These are phyloP conservation scores for Pandemis cinnamomeana DNA, from an alignment of 2,888 invertebrate genomes.

Conservation along the genomic window DNA sequence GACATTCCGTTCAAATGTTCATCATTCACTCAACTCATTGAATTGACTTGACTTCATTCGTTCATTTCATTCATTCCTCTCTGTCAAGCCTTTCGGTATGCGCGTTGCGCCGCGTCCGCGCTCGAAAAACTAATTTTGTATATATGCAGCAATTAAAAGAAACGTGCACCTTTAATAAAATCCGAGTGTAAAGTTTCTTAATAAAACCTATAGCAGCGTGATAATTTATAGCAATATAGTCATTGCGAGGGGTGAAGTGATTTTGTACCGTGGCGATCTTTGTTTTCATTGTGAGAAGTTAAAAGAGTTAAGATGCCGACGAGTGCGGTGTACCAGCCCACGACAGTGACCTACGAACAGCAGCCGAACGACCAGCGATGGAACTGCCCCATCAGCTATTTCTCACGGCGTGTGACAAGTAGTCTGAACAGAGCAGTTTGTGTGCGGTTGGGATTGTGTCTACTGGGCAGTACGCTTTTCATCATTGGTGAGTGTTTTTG, in stretches of 20 bases:
- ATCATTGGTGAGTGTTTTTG: constrained; percentile 69
- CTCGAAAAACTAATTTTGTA: constrained; percentile 31
- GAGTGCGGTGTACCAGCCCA: constrained; percentile 91
- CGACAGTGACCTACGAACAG: constrained; percentile 90
- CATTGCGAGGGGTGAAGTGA: constrained; percentile 35
- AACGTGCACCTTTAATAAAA: background rate
- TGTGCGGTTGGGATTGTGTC: constrained; percentile 72
- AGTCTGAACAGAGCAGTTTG: constrained; percentile 76
- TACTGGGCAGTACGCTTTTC: constrained; percentile 73
- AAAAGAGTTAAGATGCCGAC: constrained; percentile 84
- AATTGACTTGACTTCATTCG: background rate
- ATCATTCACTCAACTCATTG: constrained; percentile 15
- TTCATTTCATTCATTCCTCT: constrained; percentile 23
- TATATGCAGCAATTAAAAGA: constrained; percentile 26
- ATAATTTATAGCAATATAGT: background rate
- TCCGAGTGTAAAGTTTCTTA: constrained; percentile 13
- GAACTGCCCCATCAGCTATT: constrained; percentile 84
- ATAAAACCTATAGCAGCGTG: constrained; percentile 13
- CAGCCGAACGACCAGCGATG: constrained; percentile 83
- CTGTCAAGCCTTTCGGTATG: constrained; percentile 33
- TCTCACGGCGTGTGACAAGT: constrained; percentile 80
- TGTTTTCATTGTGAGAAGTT: constrained; percentile 46
- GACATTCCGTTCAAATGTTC: background rate
- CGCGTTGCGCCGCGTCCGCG: constrained; percentile 39
- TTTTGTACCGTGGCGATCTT: constrained; percentile 35